Base-by-base conservation (phyloP, 1,140 invertebrate species). In the Meloidogyne exigua region DNA sequence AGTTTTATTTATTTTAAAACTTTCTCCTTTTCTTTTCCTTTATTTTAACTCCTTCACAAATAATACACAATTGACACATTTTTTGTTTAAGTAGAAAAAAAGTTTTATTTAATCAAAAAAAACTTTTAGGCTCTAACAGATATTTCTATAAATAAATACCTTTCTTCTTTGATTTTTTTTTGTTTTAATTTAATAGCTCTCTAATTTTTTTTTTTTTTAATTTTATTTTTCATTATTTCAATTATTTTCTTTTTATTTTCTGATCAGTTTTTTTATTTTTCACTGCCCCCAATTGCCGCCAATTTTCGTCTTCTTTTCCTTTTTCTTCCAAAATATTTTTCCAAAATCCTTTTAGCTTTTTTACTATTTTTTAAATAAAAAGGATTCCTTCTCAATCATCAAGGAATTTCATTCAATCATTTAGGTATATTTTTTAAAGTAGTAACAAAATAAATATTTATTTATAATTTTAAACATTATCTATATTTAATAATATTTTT, bases 321-420 rank as follows among this genome's bases (percentile, higher is more conserved):
- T n/a, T n/a, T n/a, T n/a, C 67, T 68, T 68, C 25, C 68, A 42
- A 42, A 49, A 21, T 32, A 42, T 63, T 23, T 32, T 44, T 72
- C 11, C 9, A 25, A 26, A 25, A 23, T n/a, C 12, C 70, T 23
- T 49, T 63, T 57, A n/a, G 7, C 4, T n/a, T 57, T 57, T n/a
- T n/a, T 57, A 57, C 18, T 39, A 39, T 39, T 39, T 39, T 57
- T 57, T n/a, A n/a, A n/a, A n/a, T 15, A 57, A 57, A 57, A 57
- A n/a, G 18, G 49, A 57, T 57, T 57, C 18, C 18, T 57, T 57
- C 49, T 57, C 49, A 57, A 57, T 57, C 49, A n/a, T 57, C 49
- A 57, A 57, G 49, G 49, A 57, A 57, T 57, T 57, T 57, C 49
- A 57, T 57, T 57, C 49, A 57, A 57, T 57, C 49, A 57, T 57